Evolutionary conservation across 2,888 invertebrate genomes (phyloP), one percentile per base, ranked within the genome.

Genomic region (Bembecia ichneumoniformis): DNA sequence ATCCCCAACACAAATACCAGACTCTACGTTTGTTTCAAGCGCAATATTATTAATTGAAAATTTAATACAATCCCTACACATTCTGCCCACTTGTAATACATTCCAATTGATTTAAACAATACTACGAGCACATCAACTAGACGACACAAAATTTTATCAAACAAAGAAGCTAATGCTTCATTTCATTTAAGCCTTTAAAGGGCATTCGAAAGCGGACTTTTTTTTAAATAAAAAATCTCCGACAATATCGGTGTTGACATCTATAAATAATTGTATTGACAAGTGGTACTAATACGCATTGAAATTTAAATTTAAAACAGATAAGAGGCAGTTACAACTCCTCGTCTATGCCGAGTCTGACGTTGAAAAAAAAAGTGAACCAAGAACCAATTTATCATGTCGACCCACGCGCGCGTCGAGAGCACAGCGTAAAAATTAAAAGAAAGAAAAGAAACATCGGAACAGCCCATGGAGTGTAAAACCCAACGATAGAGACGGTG

Each of bases 401-500:
- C 80, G 64, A 66, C 84, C 84, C 81, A 86, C 86, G 77, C 82
- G 76, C 76, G 74, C 79, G 73, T 73, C 68, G 65, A 67, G 68
- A 68, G 73, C 80, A 68, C 82, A 81, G 78, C 76, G 77, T 79
- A 82, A 71, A 75, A 71, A 74, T 63, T 70, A 75, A 77, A 77
- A 74, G 71, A 77, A 74, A 74, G 75, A 68, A 66, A 66, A 70
- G 72, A 70, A 50, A 72, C 53, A 66, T 69, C 70, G 69, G 68
- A 77, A 77, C 76, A 74, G 69, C 71, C 71, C 73, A 72, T 76
- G 74, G 74, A 76, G 76, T 83, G 84, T 86, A 87, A 87, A 83
- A 84, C 83, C 77, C 87, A 87, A 87, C 82, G 86, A 86, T 82
- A 77, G 71, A 72, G 74, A 80, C 78, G 68, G 72, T 67, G 68